Percentiles rank a stretch among this genome's conserved stretches.
Conservation (phyloP, 2,113 vertebrate genomes). For the Arothron firmamentum region DNA sequence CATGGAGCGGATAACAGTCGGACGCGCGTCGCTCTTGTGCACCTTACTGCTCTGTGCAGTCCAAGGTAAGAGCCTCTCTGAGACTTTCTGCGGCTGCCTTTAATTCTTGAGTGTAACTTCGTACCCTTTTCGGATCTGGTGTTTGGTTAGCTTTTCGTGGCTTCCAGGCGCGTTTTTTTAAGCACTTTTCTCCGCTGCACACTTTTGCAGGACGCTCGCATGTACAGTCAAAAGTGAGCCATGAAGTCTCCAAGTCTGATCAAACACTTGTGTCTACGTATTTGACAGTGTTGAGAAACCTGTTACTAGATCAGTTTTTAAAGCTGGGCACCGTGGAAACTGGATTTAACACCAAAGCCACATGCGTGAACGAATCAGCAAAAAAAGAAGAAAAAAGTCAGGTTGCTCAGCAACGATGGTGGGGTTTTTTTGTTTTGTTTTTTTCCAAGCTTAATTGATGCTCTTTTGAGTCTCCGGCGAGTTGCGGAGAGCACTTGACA, state of each 20-base stretch:
- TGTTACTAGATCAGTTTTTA: neutral
- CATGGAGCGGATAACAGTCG: slow-evolving; percentile 65
- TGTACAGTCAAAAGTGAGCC: no score
- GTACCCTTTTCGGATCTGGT: neutral
- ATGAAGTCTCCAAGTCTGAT: no score
- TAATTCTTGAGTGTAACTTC: slow-evolving; percentile 8
- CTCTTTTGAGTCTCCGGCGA: slow-evolving; percentile 13
- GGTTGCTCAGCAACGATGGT: neutral
- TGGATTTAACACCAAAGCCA: neutral
- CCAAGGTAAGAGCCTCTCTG: slow-evolving; percentile 59
- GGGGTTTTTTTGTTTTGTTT: neutral
- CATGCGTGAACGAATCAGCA: neutral
- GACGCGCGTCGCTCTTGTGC: slow-evolving; percentile 63
- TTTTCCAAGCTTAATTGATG: neutral
- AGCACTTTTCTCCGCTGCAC: slow-evolving; percentile 11
- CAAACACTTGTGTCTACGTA: neutral
- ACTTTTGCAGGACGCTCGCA: slow-evolving; percentile 5
- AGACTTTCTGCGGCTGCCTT: neutral
- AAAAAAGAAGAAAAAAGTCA: no score
- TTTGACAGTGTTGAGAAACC: neutral
- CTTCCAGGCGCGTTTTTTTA: slow-evolving; percentile 2
- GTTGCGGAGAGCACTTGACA: neutral
- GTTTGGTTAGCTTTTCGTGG: slow-evolving; percentile 13
- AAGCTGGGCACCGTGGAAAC: slow-evolving; percentile 5
- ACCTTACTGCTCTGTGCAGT: slow-evolving; percentile 65